Conservation (phyloP, 2,113 vertebrate species). For the Alligator sinensis region DNA sequence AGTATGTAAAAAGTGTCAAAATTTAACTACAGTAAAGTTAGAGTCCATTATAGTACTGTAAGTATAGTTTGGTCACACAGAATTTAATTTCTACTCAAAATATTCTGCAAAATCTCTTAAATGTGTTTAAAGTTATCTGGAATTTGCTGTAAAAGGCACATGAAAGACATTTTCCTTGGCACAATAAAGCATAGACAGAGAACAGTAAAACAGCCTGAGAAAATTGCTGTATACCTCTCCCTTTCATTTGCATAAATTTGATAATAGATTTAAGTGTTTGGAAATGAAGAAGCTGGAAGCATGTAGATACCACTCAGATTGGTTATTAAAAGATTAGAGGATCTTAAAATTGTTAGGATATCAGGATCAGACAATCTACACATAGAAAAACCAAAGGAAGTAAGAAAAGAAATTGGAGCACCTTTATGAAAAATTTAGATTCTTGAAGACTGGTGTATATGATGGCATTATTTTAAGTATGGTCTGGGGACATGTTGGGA, state of each 20-base stretch:
- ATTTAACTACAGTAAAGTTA: neutral
- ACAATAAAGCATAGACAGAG: neutral
- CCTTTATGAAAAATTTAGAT: conserved; percentile 29
- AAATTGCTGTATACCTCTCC: neutral
- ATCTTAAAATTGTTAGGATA: neutral
- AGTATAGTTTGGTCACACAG: neutral
- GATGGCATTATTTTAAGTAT: conserved; percentile 41
- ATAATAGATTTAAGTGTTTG: neutral
- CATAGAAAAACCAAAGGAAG: conserved; percentile 27
- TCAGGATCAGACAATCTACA: conserved; percentile 19
- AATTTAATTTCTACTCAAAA: conserved; percentile 11
- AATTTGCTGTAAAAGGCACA: neutral
- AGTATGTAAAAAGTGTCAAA: neutral
- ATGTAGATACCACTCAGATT: neutral
- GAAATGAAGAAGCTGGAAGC: neutral
- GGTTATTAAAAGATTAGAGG: conserved; percentile 10
- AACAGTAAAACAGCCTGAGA: neutral
- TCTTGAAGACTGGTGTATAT: conserved; percentile 17
- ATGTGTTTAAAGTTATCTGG: neutral
- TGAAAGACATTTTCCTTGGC: neutral
- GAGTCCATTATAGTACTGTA: neutral
- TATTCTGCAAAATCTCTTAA: neutral
- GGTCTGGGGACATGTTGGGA: neutral
- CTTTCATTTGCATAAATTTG: neutral
- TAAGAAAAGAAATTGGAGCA: conserved; percentile 27